phyloP scores from a whole-genome alignment of 2,113 vertebrate genomes.

The Rhagologus leucostigma region DNA sequence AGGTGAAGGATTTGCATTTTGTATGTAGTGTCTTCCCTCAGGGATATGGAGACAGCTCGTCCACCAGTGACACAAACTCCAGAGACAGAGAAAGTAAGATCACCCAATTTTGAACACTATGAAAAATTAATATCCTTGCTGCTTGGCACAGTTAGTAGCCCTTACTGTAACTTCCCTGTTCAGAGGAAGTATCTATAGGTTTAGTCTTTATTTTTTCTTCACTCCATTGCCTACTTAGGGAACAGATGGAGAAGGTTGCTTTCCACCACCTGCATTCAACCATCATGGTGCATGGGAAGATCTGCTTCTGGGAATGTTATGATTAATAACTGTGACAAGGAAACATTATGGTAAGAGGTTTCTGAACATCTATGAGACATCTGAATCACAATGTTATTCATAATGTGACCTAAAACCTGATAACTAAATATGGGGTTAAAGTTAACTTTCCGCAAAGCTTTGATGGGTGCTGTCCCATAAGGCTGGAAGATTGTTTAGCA shows the following conservation, averaged over 20 bases:
- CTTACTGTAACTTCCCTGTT: neutral
- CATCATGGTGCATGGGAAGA: neutral
- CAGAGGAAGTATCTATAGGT: neutral
- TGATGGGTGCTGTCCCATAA: constrained; percentile 8
- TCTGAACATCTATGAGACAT: neutral
- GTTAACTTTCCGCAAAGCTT: neutral
- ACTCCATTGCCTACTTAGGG: neutral
- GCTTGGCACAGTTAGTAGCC: neutral
- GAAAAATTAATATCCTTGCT: neutral
- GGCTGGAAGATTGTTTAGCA: neutral
- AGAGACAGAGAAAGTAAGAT: neutral
- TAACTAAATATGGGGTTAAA: neutral
- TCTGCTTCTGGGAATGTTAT: neutral
- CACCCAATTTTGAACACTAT: neutral
- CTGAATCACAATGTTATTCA: constrained; percentile 44
- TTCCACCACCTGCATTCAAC: neutral
- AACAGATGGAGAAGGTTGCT: neutral
- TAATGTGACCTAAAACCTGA: neutral
- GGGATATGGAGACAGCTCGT: neutral
- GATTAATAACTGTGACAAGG: neutral
- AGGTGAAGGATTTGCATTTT: neutral
- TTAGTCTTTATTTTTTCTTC: neutral
- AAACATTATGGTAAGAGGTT: neutral
- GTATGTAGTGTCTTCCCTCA: neutral
- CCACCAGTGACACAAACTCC: neutral